These are phyloP conservation scores for Amazona vittata DNA, from an alignment of 2,113 vertebrate genomes.

Conservation along the genomic window DNA sequence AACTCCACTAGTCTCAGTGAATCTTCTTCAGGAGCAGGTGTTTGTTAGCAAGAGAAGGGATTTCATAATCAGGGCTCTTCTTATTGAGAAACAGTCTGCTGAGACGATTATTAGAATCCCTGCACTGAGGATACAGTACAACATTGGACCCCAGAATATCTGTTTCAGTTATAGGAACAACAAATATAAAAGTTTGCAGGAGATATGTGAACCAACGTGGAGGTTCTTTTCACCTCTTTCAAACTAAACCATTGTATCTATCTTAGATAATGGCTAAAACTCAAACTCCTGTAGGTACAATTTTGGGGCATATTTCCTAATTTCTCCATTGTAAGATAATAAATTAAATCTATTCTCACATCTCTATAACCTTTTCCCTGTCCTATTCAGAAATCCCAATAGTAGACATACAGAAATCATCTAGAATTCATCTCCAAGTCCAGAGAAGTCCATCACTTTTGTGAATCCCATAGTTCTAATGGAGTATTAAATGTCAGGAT, in stretches of 20 bases:
- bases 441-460: background rate
- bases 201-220: background rate
- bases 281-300: background rate
- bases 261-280: background rate
- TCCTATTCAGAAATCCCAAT: background rate
- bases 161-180: background rate
- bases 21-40: background rate
- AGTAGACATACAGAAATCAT: background rate
- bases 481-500: background rate
- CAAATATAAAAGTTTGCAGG: background rate
- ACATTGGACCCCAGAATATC: background rate
- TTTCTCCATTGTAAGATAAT: background rate
- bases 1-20: background rate
- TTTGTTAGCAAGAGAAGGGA: background rate
- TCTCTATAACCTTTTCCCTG: background rate
- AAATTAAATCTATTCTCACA: background rate
- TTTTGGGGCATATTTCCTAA: background rate
- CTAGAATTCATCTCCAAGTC: background rate
- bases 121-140: background rate
- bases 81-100: background rate
- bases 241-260: background rate
- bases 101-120: constrained; percentile 1
- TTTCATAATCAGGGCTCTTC: constrained; percentile 14
- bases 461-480: background rate
- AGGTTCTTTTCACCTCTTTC: background rate